These are phyloP conservation scores for Platycnemis pennipes DNA, from an alignment of 2,888 invertebrate species.

Conservation along the genomic window DNA sequence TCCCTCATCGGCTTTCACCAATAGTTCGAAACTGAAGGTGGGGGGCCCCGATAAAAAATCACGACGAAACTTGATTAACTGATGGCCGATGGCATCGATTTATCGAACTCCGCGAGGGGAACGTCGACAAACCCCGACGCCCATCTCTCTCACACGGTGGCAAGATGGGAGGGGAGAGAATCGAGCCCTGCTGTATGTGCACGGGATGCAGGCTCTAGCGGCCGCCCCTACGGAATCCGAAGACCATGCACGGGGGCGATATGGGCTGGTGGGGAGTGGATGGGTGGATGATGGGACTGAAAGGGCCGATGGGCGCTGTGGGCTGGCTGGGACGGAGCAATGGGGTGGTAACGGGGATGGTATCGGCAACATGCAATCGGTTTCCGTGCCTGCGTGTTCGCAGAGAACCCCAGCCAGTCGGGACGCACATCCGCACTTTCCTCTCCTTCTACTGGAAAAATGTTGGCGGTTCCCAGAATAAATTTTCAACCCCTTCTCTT, in stretches of 20 bases:
- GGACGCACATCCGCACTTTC: not conserved
- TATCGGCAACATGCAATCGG: not conserved
- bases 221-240: not conserved
- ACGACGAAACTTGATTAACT: slow-evolving; percentile 25
- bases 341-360: not conserved
- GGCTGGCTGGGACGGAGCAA: too few relatives aligned
- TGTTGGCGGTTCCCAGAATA: too few relatives aligned
- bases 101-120: not conserved
- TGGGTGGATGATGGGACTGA: too few relatives aligned
- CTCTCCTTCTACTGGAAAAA: too few relatives aligned
- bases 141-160: not conserved
- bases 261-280: not conserved
- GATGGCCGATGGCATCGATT: slow-evolving; percentile 4
- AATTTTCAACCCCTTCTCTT: too few relatives aligned
- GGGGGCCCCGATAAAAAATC: not conserved
- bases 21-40: not conserved
- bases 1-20: not conserved
- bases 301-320: not conserved
- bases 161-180: not conserved
- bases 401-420: not conserved
- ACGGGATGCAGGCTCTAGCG: not conserved
- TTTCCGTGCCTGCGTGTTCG: not conserved
- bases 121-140: not conserved
- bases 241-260: not conserved
- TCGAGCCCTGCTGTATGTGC: not conserved